These are phyloP conservation scores for Cossypha polioptera DNA, from an alignment of 2,797 vertebrate genomes.

Conservation along the genomic window DNA sequence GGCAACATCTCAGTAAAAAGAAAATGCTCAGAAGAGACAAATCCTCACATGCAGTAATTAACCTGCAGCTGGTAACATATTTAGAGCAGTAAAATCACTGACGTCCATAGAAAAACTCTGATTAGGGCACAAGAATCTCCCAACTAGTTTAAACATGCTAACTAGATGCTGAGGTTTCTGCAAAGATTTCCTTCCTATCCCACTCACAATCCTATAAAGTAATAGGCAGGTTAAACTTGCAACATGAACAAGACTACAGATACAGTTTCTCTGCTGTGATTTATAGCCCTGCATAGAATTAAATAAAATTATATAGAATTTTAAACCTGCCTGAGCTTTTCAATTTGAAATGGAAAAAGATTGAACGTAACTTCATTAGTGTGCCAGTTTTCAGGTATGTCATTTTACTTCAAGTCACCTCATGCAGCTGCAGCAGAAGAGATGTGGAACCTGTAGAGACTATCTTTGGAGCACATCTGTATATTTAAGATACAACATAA, in stretches of 20 bases:
- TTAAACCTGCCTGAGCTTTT: not conserved
- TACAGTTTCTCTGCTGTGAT: not conserved
- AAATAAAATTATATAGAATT: not conserved
- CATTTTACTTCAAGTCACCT: not conserved
- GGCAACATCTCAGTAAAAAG: not conserved
- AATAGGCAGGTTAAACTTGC: not conserved
- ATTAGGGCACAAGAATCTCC: not conserved
- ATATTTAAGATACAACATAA: not conserved
- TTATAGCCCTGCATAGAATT: not conserved
- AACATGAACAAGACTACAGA: not conserved
- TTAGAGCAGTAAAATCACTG: not conserved
- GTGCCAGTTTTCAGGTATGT: not conserved
- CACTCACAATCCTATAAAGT: not conserved
- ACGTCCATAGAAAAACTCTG: not conserved
- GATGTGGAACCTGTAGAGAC: not conserved
- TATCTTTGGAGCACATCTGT: not conserved
- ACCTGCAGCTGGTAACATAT: not conserved
- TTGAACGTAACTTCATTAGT: not conserved
- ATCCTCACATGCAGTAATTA: not conserved
- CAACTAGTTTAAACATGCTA: not conserved
- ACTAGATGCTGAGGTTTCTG: not conserved
- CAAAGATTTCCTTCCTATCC: not conserved
- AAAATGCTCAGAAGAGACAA: not conserved
- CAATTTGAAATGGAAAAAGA: not conserved
- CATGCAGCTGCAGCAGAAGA: not conserved